Conservation (phyloP, 2,888 invertebrate species). For the Thereva unica region DNA sequence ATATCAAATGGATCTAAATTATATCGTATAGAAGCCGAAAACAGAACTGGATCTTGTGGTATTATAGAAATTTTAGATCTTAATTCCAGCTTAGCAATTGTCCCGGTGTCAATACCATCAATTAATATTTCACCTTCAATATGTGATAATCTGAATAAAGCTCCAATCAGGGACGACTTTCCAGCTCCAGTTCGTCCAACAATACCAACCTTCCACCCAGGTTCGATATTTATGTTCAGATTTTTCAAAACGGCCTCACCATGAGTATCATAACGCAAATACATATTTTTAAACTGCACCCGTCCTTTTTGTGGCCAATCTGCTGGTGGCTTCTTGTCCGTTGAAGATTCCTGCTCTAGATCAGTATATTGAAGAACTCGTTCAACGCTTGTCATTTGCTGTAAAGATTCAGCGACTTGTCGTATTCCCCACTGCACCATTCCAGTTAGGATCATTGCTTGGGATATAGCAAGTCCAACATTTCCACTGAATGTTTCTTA, state of each 20-base stretch:
- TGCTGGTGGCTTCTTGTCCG: constrained; percentile 61
- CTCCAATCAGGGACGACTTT: constrained; percentile 77
- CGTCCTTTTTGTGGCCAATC: constrained; percentile 73
- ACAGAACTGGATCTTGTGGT: constrained; percentile 63
- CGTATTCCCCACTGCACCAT: constrained; percentile 73
- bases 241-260: constrained; percentile 72
- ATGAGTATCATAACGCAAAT: constrained; percentile 64
- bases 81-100: constrained; percentile 60
- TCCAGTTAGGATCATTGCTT: constrained; percentile 70
- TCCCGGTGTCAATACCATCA: constrained; percentile 67
- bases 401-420: constrained; percentile 71
- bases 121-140: constrained; percentile 72
- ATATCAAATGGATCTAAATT: constrained; percentile 67
- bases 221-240: constrained; percentile 69
- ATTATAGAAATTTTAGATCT: constrained; percentile 63
- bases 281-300: constrained; percentile 62
- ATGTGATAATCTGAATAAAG: constrained; percentile 75
- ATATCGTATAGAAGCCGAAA: constrained; percentile 65
- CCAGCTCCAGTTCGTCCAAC: constrained; percentile 86
- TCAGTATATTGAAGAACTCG: constrained; percentile 72
- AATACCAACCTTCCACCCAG: constrained; percentile 74
- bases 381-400: constrained; percentile 76
- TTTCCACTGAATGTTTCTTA: constrained; percentile 66
- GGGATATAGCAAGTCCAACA: constrained; percentile 71
- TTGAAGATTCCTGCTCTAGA: constrained; percentile 63